A percentile compares a stretch with the other conserved stretches of the same genome.
These are phyloP conservation scores for Brenthis ino DNA, from an alignment of 2,888 invertebrate genomes.

Conservation along the genomic window DNA sequence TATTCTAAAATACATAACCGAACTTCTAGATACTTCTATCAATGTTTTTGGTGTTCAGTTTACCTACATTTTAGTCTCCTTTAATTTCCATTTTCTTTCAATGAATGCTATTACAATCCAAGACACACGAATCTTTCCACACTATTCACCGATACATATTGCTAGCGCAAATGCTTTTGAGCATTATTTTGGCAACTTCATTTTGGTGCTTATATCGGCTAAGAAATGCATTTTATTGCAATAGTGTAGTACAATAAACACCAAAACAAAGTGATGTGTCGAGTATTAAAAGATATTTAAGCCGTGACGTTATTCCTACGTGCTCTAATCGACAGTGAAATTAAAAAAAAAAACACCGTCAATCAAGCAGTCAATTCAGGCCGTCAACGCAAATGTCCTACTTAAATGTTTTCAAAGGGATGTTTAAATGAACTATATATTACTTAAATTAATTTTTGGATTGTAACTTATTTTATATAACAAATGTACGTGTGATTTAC, in stretches of 20 bases:
- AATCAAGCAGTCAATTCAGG: background rate
- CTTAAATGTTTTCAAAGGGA: too few species aligned
- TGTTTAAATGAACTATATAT: too few species aligned
- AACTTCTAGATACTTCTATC: background rate
- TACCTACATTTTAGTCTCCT: background rate
- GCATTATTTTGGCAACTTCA: constrained; percentile 31
- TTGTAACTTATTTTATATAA: too few species aligned
- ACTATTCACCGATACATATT: background rate
- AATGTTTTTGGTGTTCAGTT: background rate
- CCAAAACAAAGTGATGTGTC: constrained; percentile 14
- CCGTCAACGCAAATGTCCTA: background rate
- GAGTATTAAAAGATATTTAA: constrained; percentile 12
- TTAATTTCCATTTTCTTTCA: background rate
- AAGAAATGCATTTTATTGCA: background rate
- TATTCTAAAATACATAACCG: background rate
- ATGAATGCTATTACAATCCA: background rate
- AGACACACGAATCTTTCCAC: background rate
- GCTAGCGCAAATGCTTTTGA: constrained; percentile 25
- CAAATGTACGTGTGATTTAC: too few species aligned
- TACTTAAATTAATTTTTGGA: too few species aligned
- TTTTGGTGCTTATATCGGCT: constrained; percentile 10
- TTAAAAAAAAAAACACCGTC: background rate
- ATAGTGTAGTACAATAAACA: background rate
- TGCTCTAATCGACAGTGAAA: background rate
- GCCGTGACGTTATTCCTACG: background rate